Evolutionary conservation across 2,888 invertebrate species (phyloP).

Genomic region (Apodemia zela): DNA sequence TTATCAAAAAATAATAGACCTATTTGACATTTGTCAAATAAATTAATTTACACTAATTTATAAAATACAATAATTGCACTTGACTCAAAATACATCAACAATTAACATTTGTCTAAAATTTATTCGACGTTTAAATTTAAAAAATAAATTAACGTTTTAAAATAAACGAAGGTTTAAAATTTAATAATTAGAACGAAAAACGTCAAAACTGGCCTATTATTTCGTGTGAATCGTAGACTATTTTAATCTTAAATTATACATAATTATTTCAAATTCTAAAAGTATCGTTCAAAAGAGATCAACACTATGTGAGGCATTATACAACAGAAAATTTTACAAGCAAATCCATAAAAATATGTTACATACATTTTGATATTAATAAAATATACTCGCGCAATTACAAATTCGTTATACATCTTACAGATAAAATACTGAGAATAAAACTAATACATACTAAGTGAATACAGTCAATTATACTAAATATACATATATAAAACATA

Average conservation of each 20-base stretch:
- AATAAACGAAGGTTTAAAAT: neutral
- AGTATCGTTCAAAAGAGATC: conserved; percentile 47
- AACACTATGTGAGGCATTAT: conserved; percentile 37
- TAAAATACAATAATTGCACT: neutral
- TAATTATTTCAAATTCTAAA: conserved; percentile 33
- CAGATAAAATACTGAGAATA: conserved; percentile 12
- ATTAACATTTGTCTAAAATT: neutral
- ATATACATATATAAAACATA: conserved; percentile 6
- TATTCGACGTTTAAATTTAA: neutral
- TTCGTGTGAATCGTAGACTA: neutral
- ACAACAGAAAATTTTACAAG: conserved; percentile 26
- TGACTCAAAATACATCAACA: neutral
- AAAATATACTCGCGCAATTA: conserved; percentile 29
- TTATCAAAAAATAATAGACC: neutral
- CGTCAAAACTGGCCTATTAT: neutral
- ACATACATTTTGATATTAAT: neutral
- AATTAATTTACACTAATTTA: neutral
- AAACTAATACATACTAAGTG: conserved; percentile 1
- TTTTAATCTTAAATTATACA: neutral
- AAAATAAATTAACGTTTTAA: neutral
- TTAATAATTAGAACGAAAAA: neutral
- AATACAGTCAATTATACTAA: conserved; percentile 7
- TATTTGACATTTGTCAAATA: neutral
- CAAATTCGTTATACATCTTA: conserved; percentile 23
- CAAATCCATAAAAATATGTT: conserved; percentile 23